Evolutionary conservation across 2,888 invertebrate species (phyloP).

Genomic region (Eilema depressum): DNA sequence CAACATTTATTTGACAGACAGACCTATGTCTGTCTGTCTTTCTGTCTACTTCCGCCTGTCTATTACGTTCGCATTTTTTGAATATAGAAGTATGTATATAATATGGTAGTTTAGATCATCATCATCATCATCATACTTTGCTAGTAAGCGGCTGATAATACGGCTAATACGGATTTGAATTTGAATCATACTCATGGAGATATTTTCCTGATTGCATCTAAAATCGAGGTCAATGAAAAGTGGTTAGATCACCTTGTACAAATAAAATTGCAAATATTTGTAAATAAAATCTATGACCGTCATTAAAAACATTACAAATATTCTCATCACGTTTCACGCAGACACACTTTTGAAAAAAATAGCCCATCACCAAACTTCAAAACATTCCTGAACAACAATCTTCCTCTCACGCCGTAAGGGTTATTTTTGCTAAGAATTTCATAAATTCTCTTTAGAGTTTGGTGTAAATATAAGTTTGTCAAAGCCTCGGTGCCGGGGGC

Average conservation of each 20-base stretch:
- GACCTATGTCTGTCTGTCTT: too few species aligned
- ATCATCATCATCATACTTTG: too few species aligned
- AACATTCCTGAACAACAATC: conserved; percentile 36
- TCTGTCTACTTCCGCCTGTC: too few species aligned
- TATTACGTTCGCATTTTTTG: too few species aligned
- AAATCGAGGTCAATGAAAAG: too few species aligned
- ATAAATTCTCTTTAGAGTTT: conserved; percentile 29
- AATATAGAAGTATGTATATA: too few species aligned
- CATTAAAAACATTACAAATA: conserved; percentile 71
- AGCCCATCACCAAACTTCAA: conserved; percentile 18
- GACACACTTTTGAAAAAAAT: conserved; percentile 37
- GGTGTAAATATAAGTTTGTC: conserved; percentile 60
- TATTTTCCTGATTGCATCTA: too few species aligned
- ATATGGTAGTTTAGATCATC: too few species aligned
- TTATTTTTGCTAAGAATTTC: conserved; percentile 40
- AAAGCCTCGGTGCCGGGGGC: conserved; percentile 71
- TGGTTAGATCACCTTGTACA: neutral
- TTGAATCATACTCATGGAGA: too few species aligned
- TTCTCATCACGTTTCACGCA: conserved; percentile 73
- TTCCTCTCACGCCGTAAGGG: conserved; percentile 46
- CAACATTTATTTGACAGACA: too few species aligned
- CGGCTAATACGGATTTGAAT: too few species aligned
- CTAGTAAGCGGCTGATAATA: too few species aligned
- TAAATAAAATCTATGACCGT: conserved; percentile 54
- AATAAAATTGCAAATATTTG: neutral